phyloP scores from a whole-genome alignment of 2,888 invertebrate species.

The Hypomecis punctinalis region DNA sequence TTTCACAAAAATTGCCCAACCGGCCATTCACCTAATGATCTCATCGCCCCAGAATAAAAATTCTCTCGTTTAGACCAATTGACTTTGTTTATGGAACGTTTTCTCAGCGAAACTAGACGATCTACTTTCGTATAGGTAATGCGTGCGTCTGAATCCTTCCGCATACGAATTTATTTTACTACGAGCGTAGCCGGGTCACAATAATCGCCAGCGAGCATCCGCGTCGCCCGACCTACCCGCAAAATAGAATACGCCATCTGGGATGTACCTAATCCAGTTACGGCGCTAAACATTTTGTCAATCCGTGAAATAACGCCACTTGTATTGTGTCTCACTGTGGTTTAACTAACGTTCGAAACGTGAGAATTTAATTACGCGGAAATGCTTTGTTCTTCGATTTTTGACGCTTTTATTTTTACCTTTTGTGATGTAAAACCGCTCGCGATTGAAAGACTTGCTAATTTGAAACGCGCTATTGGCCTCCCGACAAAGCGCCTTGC shows the following conservation, averaged over 20 bases:
- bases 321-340: slow-evolving; percentile 25
- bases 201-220: slow-evolving; percentile 18
- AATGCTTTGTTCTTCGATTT: slow-evolving; percentile 30
- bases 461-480: slow-evolving; percentile 35
- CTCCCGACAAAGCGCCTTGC: slow-evolving; percentile 59
- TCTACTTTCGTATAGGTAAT: slow-evolving; percentile 64
- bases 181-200: slow-evolving; percentile 31
- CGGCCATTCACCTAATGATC: slow-evolving; percentile 82
- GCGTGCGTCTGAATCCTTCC: slow-evolving; percentile 55
- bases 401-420: slow-evolving; percentile 36
- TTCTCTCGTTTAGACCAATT: slow-evolving; percentile 77
- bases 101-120: slow-evolving; percentile 72
- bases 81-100: slow-evolving; percentile 77
- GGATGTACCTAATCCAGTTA: slow-evolving; percentile 21
- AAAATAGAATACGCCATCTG: slow-evolving; percentile 24
- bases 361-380: slow-evolving; percentile 33
- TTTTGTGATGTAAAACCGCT: slow-evolving; percentile 31
- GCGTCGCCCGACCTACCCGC: slow-evolving; percentile 11
- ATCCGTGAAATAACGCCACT: slow-evolving; percentile 30
- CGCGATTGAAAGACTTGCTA: slow-evolving; percentile 29
- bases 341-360: slow-evolving; percentile 29
- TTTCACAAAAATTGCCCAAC: slow-evolving; percentile 59
- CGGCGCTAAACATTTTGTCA: slow-evolving; percentile 15
- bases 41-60: slow-evolving; percentile 81
- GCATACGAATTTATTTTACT: slow-evolving; percentile 42